Evolutionary conservation across 1,140 invertebrate species (phyloP).

Genomic region (Aporrectodea caliginosa): DNA sequence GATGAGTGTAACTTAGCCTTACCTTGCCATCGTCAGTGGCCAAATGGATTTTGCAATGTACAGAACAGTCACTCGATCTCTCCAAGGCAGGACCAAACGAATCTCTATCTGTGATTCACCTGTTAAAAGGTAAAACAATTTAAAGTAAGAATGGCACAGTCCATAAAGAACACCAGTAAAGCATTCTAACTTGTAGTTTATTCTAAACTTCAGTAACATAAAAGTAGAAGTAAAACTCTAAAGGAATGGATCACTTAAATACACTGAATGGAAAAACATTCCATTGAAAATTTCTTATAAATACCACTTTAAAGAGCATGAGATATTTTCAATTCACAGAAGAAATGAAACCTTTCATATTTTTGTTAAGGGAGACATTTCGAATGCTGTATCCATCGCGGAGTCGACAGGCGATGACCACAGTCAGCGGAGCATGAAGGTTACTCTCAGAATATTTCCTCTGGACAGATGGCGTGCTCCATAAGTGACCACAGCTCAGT

Average conservation of each 20-base stretch:
- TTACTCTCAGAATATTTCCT: constrained; percentile 68
- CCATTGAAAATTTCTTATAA: no score
- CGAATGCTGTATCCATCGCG: constrained; percentile 75
- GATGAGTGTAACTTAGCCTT: constrained; percentile 40
- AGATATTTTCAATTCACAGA: no score
- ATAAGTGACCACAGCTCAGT: constrained; percentile 38
- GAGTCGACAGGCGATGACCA: constrained; percentile 70
- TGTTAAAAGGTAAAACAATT: no score
- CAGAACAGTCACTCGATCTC: constrained; percentile 69
- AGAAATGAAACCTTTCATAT: constrained; percentile 38
- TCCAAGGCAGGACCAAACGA: constrained; percentile 69
- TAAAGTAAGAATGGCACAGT: no score
- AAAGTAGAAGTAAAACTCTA: no score
- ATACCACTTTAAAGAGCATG: no score
- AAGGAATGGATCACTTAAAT: no score
- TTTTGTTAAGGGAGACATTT: constrained; percentile 57
- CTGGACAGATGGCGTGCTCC: constrained; percentile 55
- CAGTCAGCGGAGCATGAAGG: constrained; percentile 64
- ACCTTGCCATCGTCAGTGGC: constrained; percentile 61
- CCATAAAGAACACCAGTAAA: no score
- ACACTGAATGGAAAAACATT: no score
- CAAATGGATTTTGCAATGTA: constrained; percentile 65
- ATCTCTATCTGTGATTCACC: constrained; percentile 66
- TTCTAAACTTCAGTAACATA: no score
- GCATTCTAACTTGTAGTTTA: no score